A percentile compares a stretch with the other conserved stretches of the same genome.
phyloP scores from a whole-genome alignment of 2,888 invertebrate genomes.

The Antitype chi region DNA sequence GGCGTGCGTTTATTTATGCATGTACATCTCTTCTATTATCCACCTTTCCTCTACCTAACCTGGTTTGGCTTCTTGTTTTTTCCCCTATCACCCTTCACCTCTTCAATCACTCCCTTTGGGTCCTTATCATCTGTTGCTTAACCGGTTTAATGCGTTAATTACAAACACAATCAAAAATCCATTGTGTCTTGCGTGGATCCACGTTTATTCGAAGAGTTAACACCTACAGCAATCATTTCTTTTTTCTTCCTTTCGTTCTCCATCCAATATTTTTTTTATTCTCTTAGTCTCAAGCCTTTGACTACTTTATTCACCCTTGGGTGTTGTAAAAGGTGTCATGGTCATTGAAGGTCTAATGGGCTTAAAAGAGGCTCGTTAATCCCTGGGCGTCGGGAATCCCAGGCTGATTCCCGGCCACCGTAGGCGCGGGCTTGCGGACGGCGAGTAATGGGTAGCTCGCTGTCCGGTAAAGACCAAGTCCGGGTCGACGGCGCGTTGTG shows the following conservation, averaged over 20 bases:
- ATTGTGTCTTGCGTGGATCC: too few species aligned
- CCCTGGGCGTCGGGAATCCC: too few species aligned
- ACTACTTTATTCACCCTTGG: not conserved
- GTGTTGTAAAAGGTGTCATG: not conserved
- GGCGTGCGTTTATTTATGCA: too few species aligned
- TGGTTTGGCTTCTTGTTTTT: not conserved
- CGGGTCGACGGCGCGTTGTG: too few species aligned
- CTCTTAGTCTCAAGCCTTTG: not conserved
- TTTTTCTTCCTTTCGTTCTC: not conserved
- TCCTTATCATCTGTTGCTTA: not conserved
- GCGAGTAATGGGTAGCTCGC: too few species aligned
- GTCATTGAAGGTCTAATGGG: not conserved
- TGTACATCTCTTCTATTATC: not conserved
- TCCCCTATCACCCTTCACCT: not conserved
- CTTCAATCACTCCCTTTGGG: not conserved
- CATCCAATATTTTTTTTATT: not conserved
- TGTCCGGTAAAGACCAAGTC: too few species aligned
- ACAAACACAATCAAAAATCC: too few species aligned
- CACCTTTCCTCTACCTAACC: not conserved
- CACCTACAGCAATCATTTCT: not conserved
- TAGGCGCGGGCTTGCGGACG: too few species aligned
- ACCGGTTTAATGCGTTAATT: too few species aligned
- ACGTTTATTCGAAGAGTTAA: too few species aligned
- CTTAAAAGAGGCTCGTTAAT: too few species aligned
- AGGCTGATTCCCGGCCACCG: too few species aligned